phyloP scores from a whole-genome alignment of 2,113 vertebrate genomes.

The Panthera leo region DNA sequence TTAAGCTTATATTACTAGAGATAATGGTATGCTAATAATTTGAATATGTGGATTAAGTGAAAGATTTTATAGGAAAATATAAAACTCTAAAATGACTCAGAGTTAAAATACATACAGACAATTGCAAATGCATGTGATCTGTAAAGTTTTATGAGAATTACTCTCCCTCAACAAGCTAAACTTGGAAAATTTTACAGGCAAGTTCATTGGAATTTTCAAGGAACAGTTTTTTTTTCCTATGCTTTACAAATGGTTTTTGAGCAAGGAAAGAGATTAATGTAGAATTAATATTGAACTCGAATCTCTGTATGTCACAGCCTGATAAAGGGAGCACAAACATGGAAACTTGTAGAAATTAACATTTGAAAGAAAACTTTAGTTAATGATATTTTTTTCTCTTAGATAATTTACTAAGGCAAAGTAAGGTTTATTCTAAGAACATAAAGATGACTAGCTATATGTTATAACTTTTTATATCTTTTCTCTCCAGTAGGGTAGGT shows the following conservation, averaged over 20 bases:
- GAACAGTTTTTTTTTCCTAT: not conserved
- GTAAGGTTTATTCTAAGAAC: not conserved
- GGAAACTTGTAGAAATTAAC: not conserved
- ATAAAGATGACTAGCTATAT: not conserved
- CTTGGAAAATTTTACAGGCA: not conserved
- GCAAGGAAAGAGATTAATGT: not conserved
- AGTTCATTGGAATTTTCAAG: not conserved
- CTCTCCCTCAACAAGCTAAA: not conserved
- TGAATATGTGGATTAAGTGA: not conserved
- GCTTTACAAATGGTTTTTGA: slow-evolving; percentile 29
- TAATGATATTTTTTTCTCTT: slow-evolving; percentile 17
- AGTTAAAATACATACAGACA: slow-evolving; percentile 41
- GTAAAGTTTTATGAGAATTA: slow-evolving; percentile 46
- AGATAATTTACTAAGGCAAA: slow-evolving; percentile 29
- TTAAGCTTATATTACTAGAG: slow-evolving; percentile 11
- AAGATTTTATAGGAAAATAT: not conserved
- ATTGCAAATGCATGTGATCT: slow-evolving; percentile 17
- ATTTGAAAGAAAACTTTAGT: slow-evolving; percentile 6
- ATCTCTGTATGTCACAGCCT: not conserved
- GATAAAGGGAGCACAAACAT: not conserved
- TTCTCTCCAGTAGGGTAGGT: not conserved
- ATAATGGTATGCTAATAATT: slow-evolving; percentile 17
- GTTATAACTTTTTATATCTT: not conserved
- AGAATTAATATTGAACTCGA: slow-evolving; percentile 5
- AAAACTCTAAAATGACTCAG: slow-evolving; percentile 1